A percentile compares a stretch with the other conserved stretches of the same genome.
phyloP scores from a whole-genome alignment of 2,797 vertebrate species.

The Jordanella pulchra region DNA sequence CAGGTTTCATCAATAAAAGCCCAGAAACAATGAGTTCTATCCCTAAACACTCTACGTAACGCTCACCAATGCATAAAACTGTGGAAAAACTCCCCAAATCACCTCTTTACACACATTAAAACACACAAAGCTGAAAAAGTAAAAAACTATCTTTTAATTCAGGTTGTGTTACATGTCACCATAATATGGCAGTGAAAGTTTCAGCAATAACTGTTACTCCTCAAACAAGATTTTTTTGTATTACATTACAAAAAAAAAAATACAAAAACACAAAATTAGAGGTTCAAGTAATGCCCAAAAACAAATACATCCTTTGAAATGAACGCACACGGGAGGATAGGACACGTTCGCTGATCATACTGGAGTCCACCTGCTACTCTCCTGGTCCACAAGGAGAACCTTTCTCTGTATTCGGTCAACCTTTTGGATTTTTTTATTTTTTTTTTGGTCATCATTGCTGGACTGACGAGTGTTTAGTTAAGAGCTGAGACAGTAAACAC shows the following conservation, averaged over 20 bases:
- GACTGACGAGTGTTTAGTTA: conserved; percentile 81
- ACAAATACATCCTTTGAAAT: conserved; percentile 67
- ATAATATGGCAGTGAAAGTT: conserved; percentile 93
- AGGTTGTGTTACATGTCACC: conserved; percentile 90
- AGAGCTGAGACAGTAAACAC: conserved; percentile 83
- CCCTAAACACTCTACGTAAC: too few species aligned
- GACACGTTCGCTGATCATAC: conserved; percentile 57
- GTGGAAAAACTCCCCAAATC: background rate
- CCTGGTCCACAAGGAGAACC: conserved; percentile 66
- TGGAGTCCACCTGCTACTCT: conserved; percentile 63
- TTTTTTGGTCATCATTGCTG: conserved; percentile 82
- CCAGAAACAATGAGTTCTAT: background rate
- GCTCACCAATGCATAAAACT: too few species aligned
- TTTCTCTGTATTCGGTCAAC: conserved; percentile 59
- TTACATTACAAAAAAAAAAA: conserved; percentile 63
- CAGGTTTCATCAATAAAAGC: background rate
- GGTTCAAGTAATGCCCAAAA: conserved; percentile 85
- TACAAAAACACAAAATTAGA: conserved; percentile 79
- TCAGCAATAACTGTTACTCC: conserved; percentile 87
- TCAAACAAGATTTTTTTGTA: conserved; percentile 81
- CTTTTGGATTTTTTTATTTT: conserved; percentile 38
- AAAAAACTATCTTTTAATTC: conserved; percentile 99
- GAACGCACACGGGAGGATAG: conserved; percentile 46
- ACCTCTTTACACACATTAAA: conserved; percentile 38
- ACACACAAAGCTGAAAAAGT: conserved; percentile 80